A percentile compares a stretch with the other conserved stretches of the same genome.
Evolutionary conservation across 2,113 vertebrate species (phyloP).

Genomic region (Lampris megalopsis): DNA sequence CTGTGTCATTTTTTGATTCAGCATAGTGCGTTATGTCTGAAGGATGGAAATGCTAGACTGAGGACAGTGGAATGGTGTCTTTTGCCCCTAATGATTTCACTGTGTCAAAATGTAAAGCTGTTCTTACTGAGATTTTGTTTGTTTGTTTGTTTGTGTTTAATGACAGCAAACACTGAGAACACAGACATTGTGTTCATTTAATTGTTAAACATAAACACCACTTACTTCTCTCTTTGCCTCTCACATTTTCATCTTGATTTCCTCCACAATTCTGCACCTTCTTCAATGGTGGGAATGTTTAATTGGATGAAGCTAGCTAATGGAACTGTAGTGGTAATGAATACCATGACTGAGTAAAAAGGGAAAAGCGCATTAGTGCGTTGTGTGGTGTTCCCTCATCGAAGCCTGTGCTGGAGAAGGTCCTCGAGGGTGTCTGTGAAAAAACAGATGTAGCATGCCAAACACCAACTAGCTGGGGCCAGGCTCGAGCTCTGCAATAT

Average conservation of each 20-base stretch:
- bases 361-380: not conserved
- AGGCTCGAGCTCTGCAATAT: not conserved
- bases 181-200: not conserved
- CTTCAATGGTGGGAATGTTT: constrained; percentile 5
- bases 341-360: not conserved
- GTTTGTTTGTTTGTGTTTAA: too few relatives aligned
- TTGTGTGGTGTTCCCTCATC: too few relatives aligned
- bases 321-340: constrained; percentile 1
- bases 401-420: not conserved
- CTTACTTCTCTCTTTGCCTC: not conserved
- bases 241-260: not conserved
- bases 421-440: not conserved
- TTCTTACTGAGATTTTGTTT: too few relatives aligned
- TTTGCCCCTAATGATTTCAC: not conserved
- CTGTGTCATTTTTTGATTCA: not conserved
- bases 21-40: not conserved
- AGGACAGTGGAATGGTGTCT: not conserved
- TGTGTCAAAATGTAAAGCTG: not conserved
- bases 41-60: not conserved
- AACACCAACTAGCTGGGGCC: not conserved
- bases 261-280: not conserved
- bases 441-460: not conserved
- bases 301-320: constrained; percentile 16
- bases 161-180: not conserved
- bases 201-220: not conserved